Evolutionary conservation across 2,113 vertebrate species (phyloP).

Genomic region (Recurvirostra avosetta): DNA sequence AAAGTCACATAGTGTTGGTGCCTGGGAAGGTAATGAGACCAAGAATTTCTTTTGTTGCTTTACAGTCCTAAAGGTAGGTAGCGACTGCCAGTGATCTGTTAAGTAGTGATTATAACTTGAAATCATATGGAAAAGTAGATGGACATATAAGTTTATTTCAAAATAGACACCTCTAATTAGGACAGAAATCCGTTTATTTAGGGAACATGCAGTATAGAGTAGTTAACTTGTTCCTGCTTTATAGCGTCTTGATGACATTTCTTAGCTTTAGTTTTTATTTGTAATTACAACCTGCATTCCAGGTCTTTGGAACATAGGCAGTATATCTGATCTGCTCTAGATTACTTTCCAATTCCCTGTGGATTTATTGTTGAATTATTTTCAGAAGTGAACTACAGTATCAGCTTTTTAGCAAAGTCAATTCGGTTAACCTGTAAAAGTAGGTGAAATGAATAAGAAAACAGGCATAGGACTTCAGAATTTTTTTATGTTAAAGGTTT

Average conservation of each 20-base stretch:
- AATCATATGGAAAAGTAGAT: not conserved
- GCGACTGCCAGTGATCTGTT: not conserved
- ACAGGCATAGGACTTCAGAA: not conserved
- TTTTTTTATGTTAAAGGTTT: not conserved
- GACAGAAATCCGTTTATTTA: not conserved
- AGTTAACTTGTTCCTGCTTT: not conserved
- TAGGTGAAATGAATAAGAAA: not conserved
- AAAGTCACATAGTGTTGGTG: not conserved
- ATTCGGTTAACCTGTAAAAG: not conserved
- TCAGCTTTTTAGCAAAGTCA: not conserved
- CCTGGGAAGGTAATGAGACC: not conserved
- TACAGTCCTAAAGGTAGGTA: not conserved
- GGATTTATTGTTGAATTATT: constrained; percentile 3
- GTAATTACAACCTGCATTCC: not conserved
- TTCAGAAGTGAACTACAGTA: not conserved
- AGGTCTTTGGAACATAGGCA: not conserved
- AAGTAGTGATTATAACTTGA: not conserved
- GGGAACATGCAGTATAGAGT: not conserved
- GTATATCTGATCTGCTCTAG: not conserved
- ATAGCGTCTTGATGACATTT: not conserved
- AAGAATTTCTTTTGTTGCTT: not conserved
- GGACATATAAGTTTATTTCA: not conserved
- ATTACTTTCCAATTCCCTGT: not conserved
- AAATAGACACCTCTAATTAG: not conserved
- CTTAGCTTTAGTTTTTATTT: not conserved